Evolutionary conservation across 2,888 invertebrate genomes (phyloP).

Genomic region (Drosophila subsilvestris): DNA sequence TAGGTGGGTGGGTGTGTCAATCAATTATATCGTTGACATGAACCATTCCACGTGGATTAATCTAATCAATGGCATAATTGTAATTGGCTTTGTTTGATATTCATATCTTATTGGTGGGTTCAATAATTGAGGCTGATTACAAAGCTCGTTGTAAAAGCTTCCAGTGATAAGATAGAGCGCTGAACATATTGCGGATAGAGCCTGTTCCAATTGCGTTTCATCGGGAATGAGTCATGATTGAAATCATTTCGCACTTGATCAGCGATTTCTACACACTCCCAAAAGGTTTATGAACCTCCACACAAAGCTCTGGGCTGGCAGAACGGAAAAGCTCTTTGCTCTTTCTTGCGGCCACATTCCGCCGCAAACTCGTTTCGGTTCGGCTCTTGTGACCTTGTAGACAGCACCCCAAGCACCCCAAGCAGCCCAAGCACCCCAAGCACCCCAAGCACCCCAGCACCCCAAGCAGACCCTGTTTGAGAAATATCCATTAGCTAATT

Average conservation of each 20-base stretch:
- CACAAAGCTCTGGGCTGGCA: slow-evolving; percentile 15
- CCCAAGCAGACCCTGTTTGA: background rate
- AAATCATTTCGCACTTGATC: slow-evolving; percentile 2
- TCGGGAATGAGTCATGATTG: slow-evolving; percentile 13
- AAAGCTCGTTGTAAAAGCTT: slow-evolving; percentile 1
- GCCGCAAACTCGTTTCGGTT: slow-evolving; percentile 19
- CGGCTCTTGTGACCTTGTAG: slow-evolving; percentile 27
- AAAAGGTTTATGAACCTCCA: slow-evolving; percentile 29
- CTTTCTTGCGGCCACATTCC: slow-evolving; percentile 11
- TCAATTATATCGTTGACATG: slow-evolving; percentile 9
- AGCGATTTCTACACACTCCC: background rate
- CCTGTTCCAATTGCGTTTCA: background rate
- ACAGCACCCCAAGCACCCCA: background rate
- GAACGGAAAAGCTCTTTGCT: slow-evolving; percentile 11
- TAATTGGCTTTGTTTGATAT: slow-evolving; percentile 43
- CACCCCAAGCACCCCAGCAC: background rate
- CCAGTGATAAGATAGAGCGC: slow-evolving; percentile 17
- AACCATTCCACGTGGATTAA: slow-evolving; percentile 24
- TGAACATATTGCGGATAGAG: background rate
- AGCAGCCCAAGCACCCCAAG: background rate
- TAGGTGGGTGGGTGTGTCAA: slow-evolving; percentile 42
- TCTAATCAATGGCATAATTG: slow-evolving; percentile 62
- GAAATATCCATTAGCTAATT: background rate
- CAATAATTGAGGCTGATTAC: slow-evolving; percentile 57
- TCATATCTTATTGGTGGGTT: slow-evolving; percentile 26